A percentile compares a stretch with the other conserved stretches of the same genome.
These are phyloP conservation scores for Neuroscelio doddi DNA, from an alignment of 2,888 invertebrate species.

Conservation along the genomic window DNA sequence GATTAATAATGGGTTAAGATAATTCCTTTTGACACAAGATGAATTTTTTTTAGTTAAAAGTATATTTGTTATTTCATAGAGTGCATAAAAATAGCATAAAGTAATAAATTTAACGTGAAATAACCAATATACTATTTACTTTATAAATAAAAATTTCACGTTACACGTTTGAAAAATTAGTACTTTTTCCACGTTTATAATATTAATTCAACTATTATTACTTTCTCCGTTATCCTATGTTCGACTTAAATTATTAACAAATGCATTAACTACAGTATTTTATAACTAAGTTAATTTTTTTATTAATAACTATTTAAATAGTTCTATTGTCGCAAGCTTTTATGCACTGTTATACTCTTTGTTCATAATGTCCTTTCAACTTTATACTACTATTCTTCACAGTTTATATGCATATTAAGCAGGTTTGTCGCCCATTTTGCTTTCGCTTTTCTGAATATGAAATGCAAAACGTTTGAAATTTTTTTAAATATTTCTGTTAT, in stretches of 20 bases:
- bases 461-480: constrained; percentile 22
- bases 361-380: constrained; percentile 15
- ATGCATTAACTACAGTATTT: not conserved
- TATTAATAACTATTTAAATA: constrained; percentile 15
- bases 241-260: not conserved
- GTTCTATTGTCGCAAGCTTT: constrained; percentile 9
- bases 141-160: too few relatives aligned
- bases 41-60: too few relatives aligned
- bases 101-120: not conserved
- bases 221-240: not conserved
- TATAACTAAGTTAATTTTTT: too few relatives aligned
- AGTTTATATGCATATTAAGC: constrained; percentile 28
- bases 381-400: constrained; percentile 15
- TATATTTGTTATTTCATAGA: too few relatives aligned
- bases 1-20: not conserved
- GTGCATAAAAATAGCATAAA: too few relatives aligned
- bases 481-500: constrained; percentile 19
- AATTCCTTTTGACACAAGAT: too few relatives aligned
- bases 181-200: not conserved
- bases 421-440: constrained; percentile 25
- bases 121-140: not conserved
- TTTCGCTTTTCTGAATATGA: constrained; percentile 26
- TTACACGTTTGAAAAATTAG: too few relatives aligned
- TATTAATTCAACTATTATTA: not conserved
- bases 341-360: constrained; percentile 12